Evolutionary conservation across 2,113 vertebrate genomes (phyloP).

Genomic region (Pangasianodon hypophthalmus): DNA sequence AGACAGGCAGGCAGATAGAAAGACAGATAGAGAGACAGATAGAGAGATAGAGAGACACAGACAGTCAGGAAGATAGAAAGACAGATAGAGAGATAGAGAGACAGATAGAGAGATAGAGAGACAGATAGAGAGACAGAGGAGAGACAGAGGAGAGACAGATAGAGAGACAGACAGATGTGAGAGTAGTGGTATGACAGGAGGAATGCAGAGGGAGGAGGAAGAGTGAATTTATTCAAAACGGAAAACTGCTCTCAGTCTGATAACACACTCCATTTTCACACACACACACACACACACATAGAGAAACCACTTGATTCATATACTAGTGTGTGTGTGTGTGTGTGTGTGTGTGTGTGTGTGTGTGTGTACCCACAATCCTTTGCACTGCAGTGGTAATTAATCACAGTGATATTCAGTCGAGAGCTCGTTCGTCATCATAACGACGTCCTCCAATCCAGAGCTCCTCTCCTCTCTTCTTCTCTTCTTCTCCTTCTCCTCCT

Average conservation of each 20-base stretch:
- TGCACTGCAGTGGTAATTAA: background rate
- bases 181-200: background rate
- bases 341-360: background rate
- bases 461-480: background rate
- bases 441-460: background rate
- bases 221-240: background rate
- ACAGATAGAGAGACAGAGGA: too few species aligned
- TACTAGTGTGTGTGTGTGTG: too few species aligned
- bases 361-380: conserved; percentile 1
- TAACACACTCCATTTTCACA: background rate
- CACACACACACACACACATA: background rate
- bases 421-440: background rate
- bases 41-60: too few species aligned
- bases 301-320: background rate
- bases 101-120: too few species aligned
- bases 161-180: conserved; percentile 5
- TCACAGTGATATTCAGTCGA: background rate
- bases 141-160: background rate
- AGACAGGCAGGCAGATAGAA: too few species aligned
- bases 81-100: too few species aligned
- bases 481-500: background rate
- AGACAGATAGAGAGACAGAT: too few species aligned
- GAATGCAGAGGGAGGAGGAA: background rate
- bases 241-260: background rate
- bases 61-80: too few species aligned